Evolutionary conservation across 1,140 invertebrate species (phyloP).

Genomic region (Argopecten irradians): DNA sequence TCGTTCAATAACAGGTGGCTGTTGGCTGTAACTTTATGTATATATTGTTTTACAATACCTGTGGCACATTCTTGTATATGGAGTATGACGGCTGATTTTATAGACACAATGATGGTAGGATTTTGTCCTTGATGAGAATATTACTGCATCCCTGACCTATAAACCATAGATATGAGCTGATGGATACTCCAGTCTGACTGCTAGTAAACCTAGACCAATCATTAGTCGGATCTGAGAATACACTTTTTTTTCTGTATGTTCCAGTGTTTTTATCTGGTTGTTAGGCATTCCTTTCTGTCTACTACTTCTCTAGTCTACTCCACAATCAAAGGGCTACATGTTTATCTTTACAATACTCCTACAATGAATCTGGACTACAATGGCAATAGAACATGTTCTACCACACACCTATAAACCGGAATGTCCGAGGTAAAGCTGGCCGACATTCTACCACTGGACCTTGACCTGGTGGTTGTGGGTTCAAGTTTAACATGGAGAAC

Average conservation of each 20-base stretch:
- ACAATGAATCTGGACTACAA: too few species aligned
- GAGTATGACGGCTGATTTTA: background rate
- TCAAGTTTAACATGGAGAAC: too few species aligned
- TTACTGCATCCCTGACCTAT: background rate
- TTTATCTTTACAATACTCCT: background rate
- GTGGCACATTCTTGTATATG: background rate
- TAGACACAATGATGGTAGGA: background rate
- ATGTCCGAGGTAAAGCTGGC: too few species aligned
- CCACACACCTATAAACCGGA: too few species aligned
- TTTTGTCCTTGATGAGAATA: background rate
- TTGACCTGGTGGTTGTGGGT: too few species aligned
- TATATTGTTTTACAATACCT: background rate
- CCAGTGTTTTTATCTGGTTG: background rate
- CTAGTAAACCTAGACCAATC: background rate
- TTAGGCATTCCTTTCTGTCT: constrained; percentile 7
- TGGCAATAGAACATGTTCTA: too few species aligned
- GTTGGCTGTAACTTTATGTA: background rate
- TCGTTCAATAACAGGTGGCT: too few species aligned
- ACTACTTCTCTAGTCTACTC: background rate
- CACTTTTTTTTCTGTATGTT: background rate
- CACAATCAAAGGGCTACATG: background rate
- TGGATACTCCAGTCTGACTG: background rate
- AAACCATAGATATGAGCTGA: background rate
- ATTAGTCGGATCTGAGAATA: background rate
- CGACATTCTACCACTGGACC: too few species aligned